Conservation (phyloP, 2,888 invertebrate species). For the Rhyacophila evoluta region DNA sequence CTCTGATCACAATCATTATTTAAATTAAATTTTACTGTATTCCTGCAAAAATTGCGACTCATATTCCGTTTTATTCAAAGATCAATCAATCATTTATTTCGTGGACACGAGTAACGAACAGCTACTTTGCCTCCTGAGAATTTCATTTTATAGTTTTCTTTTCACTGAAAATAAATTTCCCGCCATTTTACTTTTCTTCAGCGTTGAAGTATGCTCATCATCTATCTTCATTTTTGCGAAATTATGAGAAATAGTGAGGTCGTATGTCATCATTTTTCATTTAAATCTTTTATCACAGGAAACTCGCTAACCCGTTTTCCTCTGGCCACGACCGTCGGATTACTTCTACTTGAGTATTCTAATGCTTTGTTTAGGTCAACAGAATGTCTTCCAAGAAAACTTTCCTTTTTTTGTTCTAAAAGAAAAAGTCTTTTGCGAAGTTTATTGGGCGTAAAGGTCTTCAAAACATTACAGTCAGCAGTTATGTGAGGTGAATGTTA, state of each 20-base stretch:
- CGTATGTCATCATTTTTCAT: slow-evolving; percentile 50
- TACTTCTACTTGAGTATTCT: slow-evolving; percentile 17
- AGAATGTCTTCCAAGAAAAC: slow-evolving; percentile 15
- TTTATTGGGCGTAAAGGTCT: slow-evolving; percentile 22
- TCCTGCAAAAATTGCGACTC: too few species aligned
- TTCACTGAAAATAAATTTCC: not conserved
- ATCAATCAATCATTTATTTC: too few species aligned
- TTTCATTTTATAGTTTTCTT: not conserved
- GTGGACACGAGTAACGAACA: not conserved
- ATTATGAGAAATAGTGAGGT: slow-evolving; percentile 49
- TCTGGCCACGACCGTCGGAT: not conserved
- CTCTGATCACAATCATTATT: too few species aligned
- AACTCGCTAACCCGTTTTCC: slow-evolving; percentile 4
- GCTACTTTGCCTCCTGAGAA: not conserved
- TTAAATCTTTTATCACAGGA: slow-evolving; percentile 34
- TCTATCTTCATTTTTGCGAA: slow-evolving; percentile 47
- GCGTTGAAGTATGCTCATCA: slow-evolving; percentile 42
- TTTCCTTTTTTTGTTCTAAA: not conserved
- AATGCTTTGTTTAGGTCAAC: slow-evolving; percentile 24
- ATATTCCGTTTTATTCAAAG: too few species aligned
- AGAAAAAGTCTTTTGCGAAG: slow-evolving; percentile 8
- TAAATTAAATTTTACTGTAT: too few species aligned
- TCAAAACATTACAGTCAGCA: slow-evolving; percentile 12
- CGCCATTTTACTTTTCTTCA: not conserved
- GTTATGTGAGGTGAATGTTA: not conserved